These are phyloP conservation scores for Diuraphis noxia DNA, from an alignment of 1,140 invertebrate genomes.

Conservation along the genomic window DNA sequence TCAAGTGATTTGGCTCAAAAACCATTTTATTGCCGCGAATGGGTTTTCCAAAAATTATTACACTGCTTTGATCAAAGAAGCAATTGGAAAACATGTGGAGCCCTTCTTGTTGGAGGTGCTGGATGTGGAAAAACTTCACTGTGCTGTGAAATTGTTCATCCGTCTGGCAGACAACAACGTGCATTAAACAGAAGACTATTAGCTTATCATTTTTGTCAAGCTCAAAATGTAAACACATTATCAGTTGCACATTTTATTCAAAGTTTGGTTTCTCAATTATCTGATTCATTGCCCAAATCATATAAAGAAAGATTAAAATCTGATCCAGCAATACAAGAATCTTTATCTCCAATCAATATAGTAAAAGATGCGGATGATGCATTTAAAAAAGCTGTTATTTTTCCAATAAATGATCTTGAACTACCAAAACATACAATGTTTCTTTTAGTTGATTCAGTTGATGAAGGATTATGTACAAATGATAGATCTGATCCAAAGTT, in stretches of 20 bases:
- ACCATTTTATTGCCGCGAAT: conserved; percentile 80
- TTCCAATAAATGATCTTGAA: conserved; percentile 82
- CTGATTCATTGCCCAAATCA: conserved; percentile 65
- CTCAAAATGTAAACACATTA: conserved; percentile 67
- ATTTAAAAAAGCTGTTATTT: conserved; percentile 83
- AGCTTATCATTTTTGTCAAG: conserved; percentile 82
- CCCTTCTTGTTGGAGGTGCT: conserved; percentile 81
- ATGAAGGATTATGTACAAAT: conserved; percentile 68
- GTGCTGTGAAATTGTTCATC: conserved; percentile 80
- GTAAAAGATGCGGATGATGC: conserved; percentile 86
- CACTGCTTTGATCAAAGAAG: conserved; percentile 84
- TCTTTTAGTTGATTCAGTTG: conserved; percentile 88
- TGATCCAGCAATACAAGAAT: conserved; percentile 66
- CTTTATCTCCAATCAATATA: conserved; percentile 71
- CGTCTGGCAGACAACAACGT: conserved; percentile 70
- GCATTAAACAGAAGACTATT: conserved; percentile 75
- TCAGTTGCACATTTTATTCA: conserved; percentile 82
- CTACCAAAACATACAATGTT: conserved; percentile 81
- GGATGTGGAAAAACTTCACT: conserved; percentile 86
- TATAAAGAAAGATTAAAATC: conserved; percentile 75
- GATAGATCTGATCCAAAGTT: conserved; percentile 43
- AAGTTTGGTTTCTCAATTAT: conserved; percentile 76
- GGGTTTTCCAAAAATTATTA: conserved; percentile 92
- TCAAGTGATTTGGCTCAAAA: conserved; percentile 44
- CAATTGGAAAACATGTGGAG: conserved; percentile 76